Evolutionary conservation across 2,113 vertebrate genomes (phyloP), one percentile per base, ranked within the genome.

Genomic region (Pao palembangensis): DNA sequence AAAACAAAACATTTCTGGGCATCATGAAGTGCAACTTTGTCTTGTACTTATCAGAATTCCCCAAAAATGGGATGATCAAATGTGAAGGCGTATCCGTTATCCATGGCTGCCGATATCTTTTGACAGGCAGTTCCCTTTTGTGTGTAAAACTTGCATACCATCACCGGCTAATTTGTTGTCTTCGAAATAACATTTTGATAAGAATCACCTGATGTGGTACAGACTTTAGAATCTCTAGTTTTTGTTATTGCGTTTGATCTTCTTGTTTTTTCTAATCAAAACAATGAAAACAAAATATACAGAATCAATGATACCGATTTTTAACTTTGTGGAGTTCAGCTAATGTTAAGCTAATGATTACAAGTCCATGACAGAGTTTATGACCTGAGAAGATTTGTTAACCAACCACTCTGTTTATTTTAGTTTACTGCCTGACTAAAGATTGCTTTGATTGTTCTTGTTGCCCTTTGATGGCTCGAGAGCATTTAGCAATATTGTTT

Each of bases 341-440:
- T 42, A 25, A 49, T 67, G 48, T 52, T 51, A 43, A 57, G 55
- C 38, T 69, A 73, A 74, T 79, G 59, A 84, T 71, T 56, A 61
- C 23, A 61, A 51, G 25, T 3, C 42, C 28, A 59, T 55, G 8
- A 41, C 43, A 21, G 19, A 21, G 38, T 62, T 71, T 69, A 69
- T 71, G 48, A 62, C 19, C 28, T 16, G 34, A 38, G 14, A 3
- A 34, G 6, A 21, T 76, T 71, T 58, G 51, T 64, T 57, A 63
- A 49, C 55, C 23, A 67, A 48, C 17, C 49, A 28, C 21, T 41
- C 42, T 49, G 57, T 65, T 58, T 20, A 57, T 55, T 55, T 58
- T 20, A 44, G 58, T 71, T 64, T 42, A 51, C 55, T 31, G 46
- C 51, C 49, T 25, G 17, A 51, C 17, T 19, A 34, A 61, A 66